These are phyloP conservation scores for Macquaria ambigua DNA, from an alignment of 2,113 vertebrate genomes.

Conservation along the genomic window DNA sequence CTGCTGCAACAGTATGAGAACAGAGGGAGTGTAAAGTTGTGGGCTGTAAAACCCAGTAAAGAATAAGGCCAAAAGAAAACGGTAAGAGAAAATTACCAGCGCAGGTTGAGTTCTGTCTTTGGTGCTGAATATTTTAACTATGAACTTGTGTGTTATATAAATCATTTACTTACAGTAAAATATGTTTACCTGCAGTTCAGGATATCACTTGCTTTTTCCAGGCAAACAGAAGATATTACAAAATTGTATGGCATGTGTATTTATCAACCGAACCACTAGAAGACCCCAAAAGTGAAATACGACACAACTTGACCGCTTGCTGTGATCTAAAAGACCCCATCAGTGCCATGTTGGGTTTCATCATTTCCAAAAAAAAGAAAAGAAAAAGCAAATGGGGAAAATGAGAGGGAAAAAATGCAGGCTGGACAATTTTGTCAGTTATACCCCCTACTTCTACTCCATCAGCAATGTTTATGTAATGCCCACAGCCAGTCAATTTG, in stretches of 20 bases:
- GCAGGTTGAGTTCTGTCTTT: not conserved
- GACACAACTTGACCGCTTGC: constrained; percentile 11
- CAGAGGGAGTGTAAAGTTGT: not conserved
- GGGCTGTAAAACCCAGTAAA: not conserved
- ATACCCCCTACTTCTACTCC: constrained; percentile 11
- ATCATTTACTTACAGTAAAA: not conserved
- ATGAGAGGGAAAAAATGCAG: not conserved
- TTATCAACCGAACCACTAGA: not conserved
- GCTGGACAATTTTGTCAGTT: constrained; percentile 20
- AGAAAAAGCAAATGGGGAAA: not conserved
- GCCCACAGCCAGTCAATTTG: constrained; percentile 32
- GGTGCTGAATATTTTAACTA: not conserved
- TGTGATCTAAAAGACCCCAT: constrained; percentile 36
- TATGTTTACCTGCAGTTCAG: not conserved
- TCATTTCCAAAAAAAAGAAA: not conserved
- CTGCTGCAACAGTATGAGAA: not conserved
- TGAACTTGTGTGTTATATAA: not conserved
- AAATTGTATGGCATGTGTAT: not conserved
- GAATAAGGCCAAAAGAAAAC: not conserved
- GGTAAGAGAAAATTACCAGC: not conserved
- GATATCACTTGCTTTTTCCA: not conserved
- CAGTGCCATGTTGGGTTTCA: constrained; percentile 19
- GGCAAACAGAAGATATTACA: not conserved
- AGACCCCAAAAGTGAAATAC: not conserved
- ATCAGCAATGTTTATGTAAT: constrained; percentile 59